Percentiles rank a stretch among this genome's conserved stretches.
Conservation (phyloP, 2,797 vertebrate genomes). For the Acipenser ruthenus region DNA sequence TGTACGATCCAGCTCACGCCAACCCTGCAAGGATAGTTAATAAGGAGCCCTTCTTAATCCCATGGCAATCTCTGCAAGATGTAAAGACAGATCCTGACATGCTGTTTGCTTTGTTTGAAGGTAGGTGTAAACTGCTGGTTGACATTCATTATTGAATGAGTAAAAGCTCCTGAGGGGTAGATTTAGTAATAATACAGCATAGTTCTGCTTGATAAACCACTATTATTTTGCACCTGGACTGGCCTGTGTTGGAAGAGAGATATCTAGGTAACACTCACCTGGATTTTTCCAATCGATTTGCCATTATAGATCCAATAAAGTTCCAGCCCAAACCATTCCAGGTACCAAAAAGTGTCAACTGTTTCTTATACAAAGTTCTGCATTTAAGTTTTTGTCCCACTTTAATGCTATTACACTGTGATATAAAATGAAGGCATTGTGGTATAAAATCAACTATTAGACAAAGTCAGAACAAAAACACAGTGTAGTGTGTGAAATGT, state of each 20-base stretch:
- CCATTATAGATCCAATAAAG: too few relatives aligned
- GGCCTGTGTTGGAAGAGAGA: too few relatives aligned
- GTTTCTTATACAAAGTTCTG: not conserved
- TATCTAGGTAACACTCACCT: not conserved
- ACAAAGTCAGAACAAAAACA: not conserved
- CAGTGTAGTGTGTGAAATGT: not conserved
- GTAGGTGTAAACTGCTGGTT: slow-evolving; percentile 39
- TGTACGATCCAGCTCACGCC: slow-evolving; percentile 73
- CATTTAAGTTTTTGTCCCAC: not conserved
- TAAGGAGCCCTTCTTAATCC: slow-evolving; percentile 74
- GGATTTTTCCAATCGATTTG: too few relatives aligned
- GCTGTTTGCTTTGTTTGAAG: slow-evolving; percentile 75
- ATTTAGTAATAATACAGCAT: not conserved
- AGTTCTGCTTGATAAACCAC: not conserved
- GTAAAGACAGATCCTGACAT: slow-evolving; percentile 64
- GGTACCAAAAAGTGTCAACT: not conserved
- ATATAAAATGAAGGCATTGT: too few relatives aligned
- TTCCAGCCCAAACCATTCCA: not conserved
- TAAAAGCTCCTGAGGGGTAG: not conserved
- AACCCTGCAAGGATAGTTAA: slow-evolving; percentile 73
- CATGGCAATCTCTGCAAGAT: slow-evolving; percentile 68
- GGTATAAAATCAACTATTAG: too few relatives aligned
- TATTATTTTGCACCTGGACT: too few relatives aligned
- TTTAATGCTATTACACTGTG: not conserved
- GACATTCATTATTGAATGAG: not conserved